Conservation (phyloP, 1,140 invertebrate species). For the Zaprionus vittiger region DNA sequence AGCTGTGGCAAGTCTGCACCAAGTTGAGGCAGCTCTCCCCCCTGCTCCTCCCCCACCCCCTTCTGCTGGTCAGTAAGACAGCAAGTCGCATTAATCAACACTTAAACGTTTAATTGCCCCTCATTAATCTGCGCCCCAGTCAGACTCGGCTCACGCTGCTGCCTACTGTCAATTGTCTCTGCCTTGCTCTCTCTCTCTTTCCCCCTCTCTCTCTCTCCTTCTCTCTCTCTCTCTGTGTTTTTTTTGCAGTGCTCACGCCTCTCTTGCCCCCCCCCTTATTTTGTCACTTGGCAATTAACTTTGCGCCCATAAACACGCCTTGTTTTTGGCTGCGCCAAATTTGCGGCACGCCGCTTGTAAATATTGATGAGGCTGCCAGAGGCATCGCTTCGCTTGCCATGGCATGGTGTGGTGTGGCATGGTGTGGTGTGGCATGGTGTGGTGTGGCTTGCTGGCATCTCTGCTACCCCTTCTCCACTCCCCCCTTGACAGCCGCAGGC, state of each 20-base stretch:
- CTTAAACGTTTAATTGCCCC: constrained; percentile 82
- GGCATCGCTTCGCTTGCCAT: neutral
- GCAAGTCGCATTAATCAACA: constrained; percentile 82
- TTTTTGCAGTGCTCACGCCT: constrained; percentile 9
- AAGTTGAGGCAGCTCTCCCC: too few species aligned
- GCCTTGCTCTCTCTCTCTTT: neutral
- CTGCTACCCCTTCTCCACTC: neutral
- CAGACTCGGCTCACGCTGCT: constrained; percentile 12
- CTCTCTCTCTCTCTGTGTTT: constrained; percentile 34
- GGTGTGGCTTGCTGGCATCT: neutral
- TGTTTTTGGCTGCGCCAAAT: constrained; percentile 59
- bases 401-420: neutral
- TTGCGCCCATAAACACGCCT: constrained; percentile 57
- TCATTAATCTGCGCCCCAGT: constrained; percentile 72
- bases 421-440: neutral
- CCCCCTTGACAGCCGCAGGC: neutral
- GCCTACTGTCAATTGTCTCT: constrained; percentile 53
- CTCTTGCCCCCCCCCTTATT: constrained; percentile 51
- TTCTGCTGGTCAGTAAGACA: constrained; percentile 32
- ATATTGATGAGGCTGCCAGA: constrained; percentile 71
- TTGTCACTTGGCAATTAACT: constrained; percentile 83
- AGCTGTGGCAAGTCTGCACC: constrained; percentile 14
- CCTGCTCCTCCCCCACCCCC: too few species aligned
- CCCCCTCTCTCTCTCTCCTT: constrained; percentile 14
- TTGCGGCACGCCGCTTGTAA: constrained; percentile 76